phyloP scores from a whole-genome alignment of 2,113 vertebrate species.

The Lagenorhynchus albirostris region DNA sequence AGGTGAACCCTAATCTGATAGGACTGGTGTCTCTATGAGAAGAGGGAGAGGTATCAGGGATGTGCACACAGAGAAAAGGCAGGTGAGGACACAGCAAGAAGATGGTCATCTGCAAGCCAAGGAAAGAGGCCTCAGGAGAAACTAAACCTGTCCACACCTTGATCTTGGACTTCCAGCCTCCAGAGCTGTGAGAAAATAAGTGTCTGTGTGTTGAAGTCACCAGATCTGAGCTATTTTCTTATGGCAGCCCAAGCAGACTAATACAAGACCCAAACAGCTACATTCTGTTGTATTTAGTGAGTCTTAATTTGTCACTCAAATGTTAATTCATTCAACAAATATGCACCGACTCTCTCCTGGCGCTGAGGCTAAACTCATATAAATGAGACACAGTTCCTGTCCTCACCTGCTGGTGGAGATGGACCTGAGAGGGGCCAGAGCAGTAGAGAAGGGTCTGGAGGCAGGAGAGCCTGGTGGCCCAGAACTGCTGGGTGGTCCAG shows the following conservation, averaged over 20 bases:
- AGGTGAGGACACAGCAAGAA: rapidly evolving
- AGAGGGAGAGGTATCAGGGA: not conserved
- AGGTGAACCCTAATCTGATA: not conserved
- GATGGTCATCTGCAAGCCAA: not conserved
- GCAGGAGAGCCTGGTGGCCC: not conserved
- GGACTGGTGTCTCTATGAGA: not conserved
- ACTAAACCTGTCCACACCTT: not conserved
- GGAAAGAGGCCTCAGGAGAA: not conserved
- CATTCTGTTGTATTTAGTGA: not conserved
- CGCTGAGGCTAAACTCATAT: not conserved
- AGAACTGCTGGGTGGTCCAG: not conserved
- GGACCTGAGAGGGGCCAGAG: not conserved
- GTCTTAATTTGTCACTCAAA: not conserved
- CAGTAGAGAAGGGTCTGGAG: not conserved
- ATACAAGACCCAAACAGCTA: not conserved
- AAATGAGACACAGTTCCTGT: not conserved
- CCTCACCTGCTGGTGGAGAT: not conserved
- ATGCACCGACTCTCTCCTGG: not conserved
- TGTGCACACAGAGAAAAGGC: not conserved
- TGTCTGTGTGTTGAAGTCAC: not conserved
- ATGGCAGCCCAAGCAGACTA: not conserved
- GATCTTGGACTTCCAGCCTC: not conserved
- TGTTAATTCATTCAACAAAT: not conserved
- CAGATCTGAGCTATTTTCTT: not conserved
- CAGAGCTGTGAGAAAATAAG: not conserved